Base-by-base conservation (phyloP, 2,797 vertebrate species). In the Sebastes itinus region DNA sequence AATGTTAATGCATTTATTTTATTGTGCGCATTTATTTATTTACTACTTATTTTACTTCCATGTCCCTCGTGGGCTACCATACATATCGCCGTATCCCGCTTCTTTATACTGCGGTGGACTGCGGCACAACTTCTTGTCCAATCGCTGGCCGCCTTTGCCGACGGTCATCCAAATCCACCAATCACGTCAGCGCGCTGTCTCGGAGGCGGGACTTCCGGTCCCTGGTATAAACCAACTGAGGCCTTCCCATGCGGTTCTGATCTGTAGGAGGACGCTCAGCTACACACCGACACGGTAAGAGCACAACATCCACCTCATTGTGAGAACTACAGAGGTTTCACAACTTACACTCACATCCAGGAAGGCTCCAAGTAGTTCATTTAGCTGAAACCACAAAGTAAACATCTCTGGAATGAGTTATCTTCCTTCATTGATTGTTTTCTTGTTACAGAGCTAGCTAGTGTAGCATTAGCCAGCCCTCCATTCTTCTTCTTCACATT, bases 221-320 rank as follows among this genome's bases (percentile, higher is more conserved):
- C 0, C 35, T 71, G 23, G 91, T 93, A 93, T 93, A 94, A 94
- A 89, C 88, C 80, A 49, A 74, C 65, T 56, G 78, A 91, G 95
- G 95, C 95, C 95, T 95, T 46, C 35, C 89, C 96, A 96, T 95
- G 95, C 91, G 95, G 89, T 92, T 73, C 73, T 76, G 88, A 90
- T 82, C 87, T 63, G 56, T 80, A 63, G 55, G 68, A 81, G 59
- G 30, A 89, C 76, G 74, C 28, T 52, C 30, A 91, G 67, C 66
- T 55, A 55, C 35, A 77, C 56, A 72, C 30, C 33, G 75, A 49
- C 46, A 90, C 90, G 93, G 95, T 96, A 93, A 83, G 84, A 46
- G 33, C 10, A 0, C 0, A 7, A 20, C 18, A 38, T 11, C 1
- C 2, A 1, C 11, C 30, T 7, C 1, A 13, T 2, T 30, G 2